phyloP scores from a whole-genome alignment of 2,797 vertebrate species.

The Manis pentadactyla region DNA sequence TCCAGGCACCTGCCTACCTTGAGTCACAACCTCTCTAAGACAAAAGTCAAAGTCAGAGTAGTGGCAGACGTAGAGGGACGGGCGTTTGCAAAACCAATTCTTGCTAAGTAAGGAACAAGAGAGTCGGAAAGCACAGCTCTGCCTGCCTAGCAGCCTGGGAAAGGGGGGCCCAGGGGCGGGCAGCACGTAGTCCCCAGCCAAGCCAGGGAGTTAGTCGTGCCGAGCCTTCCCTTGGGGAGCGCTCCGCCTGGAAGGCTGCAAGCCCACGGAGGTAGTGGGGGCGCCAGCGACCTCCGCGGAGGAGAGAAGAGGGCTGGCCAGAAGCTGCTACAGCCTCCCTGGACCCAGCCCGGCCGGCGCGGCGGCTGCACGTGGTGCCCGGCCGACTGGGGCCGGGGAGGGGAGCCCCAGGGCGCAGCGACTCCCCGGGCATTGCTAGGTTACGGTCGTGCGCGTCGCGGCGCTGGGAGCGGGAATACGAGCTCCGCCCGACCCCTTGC shows the following conservation, averaged over 20 bases:
- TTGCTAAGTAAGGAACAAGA: not conserved
- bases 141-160: conserved; percentile 28
- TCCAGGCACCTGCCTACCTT: conserved; percentile 63
- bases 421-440: conserved; percentile 77
- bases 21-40: not conserved
- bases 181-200: not conserved
- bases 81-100: conserved; percentile 50
- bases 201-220: not conserved
- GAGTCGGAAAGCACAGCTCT: conserved; percentile 34
- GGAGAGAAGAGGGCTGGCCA: conserved; percentile 58
- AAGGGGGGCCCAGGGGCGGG: not conserved
- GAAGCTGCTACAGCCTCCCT: conserved; percentile 66
- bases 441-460: conserved; percentile 61
- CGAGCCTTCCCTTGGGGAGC: conserved; percentile 2
- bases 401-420: conserved; percentile 68
- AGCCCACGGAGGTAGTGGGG: not conserved
- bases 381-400: not conserved
- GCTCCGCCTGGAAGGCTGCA: conserved; percentile 46
- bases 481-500: conserved; percentile 29
- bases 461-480: conserved; percentile 46
- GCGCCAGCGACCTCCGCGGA: conserved; percentile 17
- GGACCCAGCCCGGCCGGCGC: not conserved
- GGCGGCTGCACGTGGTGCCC: conserved; percentile 74
- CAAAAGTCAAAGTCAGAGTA: conserved; percentile 34
- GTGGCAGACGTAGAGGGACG: not conserved